These are phyloP conservation scores for Gadus chalcogrammus DNA, from an alignment of 2,113 vertebrate species.

Conservation along the genomic window DNA sequence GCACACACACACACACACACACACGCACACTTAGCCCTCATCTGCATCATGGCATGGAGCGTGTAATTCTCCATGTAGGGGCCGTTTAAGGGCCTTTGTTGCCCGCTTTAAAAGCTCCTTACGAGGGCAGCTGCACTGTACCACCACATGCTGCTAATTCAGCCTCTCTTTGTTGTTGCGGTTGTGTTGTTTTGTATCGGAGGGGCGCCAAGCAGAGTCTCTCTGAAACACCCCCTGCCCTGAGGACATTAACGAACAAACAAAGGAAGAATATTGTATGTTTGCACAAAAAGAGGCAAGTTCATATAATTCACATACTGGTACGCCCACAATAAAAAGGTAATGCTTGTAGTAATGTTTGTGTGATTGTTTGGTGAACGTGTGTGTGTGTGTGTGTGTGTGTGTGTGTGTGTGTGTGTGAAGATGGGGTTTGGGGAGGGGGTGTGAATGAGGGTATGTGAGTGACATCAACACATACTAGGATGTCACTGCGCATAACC, in stretches of 20 bases:
- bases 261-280: no score
- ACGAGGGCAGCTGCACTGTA: constrained; percentile 72
- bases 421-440: no score
- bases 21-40: constrained; percentile 27
- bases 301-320: no score
- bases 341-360: no score
- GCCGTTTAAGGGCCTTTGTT: constrained; percentile 65
- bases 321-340: no score
- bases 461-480: no score
- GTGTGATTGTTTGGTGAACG: no score
- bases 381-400: no score
- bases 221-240: constrained; percentile 12
- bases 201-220: constrained; percentile 54
- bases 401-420: no score
- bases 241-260: neutral
- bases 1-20: constrained; percentile 6
- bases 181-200: constrained; percentile 26
- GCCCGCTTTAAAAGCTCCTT: constrained; percentile 74
- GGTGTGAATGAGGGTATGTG: no score
- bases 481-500: no score
- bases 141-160: constrained; percentile 66
- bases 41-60: constrained; percentile 64
- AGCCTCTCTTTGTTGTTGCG: constrained; percentile 53
- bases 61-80: constrained; percentile 68
- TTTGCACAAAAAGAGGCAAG: no score